Conservation (phyloP, 2,797 vertebrate species). For the Etheostoma perlongum region DNA sequence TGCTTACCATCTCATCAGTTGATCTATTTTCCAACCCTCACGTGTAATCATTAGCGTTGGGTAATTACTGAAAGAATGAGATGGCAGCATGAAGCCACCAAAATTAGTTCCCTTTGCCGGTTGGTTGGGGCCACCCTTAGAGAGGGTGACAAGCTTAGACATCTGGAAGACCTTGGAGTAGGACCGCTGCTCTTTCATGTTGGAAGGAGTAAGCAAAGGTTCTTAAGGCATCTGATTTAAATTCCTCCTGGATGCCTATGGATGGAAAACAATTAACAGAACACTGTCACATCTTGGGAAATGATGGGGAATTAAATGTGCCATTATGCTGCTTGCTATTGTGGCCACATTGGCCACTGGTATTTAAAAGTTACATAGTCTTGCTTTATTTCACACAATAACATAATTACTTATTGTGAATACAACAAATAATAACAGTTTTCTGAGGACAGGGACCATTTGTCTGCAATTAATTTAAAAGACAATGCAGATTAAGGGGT, state of each 20-base stretch:
- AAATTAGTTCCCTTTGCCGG: not conserved
- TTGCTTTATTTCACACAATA: slow-evolving; percentile 37
- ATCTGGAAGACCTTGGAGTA: not conserved
- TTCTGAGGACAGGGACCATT: slow-evolving; percentile 73
- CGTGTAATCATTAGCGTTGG: not conserved
- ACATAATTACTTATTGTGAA: not conserved
- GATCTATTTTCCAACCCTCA: slow-evolving; percentile 13
- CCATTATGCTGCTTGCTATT: not conserved
- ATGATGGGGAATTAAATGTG: not conserved
- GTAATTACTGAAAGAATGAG: slow-evolving; percentile 1
- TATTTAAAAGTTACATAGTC: slow-evolving; percentile 37
- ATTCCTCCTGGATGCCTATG: not conserved
- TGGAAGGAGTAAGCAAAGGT: not conserved
- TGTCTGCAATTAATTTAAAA: slow-evolving; percentile 55
- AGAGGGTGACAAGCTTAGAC: not conserved
- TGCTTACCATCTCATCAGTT: not conserved
- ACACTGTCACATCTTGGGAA: not conserved
- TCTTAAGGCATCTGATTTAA: slow-evolving; percentile 4
- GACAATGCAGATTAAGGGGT: slow-evolving; percentile 1
- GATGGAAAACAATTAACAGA: slow-evolving; percentile 12
- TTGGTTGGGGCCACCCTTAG: not conserved
- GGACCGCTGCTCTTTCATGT: not conserved
- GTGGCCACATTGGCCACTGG: not conserved
- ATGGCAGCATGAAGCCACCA: not conserved
- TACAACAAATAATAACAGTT: slow-evolving; percentile 13